phyloP scores from a whole-genome alignment of 1,140 invertebrate species.

The Drosophila repletoides region DNA sequence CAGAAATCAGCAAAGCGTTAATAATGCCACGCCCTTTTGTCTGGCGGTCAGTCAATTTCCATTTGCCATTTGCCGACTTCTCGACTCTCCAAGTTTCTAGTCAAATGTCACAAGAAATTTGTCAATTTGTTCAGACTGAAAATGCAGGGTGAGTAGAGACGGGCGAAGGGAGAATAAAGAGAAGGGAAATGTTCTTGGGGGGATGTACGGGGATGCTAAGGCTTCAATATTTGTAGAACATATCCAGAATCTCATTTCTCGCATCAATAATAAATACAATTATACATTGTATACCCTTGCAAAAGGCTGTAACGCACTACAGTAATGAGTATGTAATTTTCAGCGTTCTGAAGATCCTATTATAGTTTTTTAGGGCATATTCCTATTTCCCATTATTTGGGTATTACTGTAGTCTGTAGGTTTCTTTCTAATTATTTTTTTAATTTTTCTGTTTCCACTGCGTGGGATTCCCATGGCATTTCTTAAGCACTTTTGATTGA shows the following conservation, averaged over 20 bases:
- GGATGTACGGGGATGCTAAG: not conserved
- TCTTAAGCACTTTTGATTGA: not conserved
- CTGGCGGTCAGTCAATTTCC: slow-evolving; percentile 29
- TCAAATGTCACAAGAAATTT: slow-evolving; percentile 71
- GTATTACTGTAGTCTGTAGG: too few species aligned
- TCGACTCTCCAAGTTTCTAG: too few species aligned
- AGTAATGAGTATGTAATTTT: not conserved
- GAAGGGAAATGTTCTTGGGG: not conserved
- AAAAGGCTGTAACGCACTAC: too few species aligned
- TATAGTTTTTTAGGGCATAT: too few species aligned
- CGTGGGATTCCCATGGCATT: slow-evolving; percentile 14
- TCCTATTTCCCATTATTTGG: too few species aligned
- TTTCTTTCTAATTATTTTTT: not conserved
- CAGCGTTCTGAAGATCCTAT: too few species aligned
- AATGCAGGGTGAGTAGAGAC: not conserved
- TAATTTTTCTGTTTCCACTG: not conserved
- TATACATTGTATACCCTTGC: too few species aligned
- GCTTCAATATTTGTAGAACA: too few species aligned
- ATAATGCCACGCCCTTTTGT: slow-evolving; percentile 60
- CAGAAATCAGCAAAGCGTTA: slow-evolving; percentile 69
- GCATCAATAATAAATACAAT: too few species aligned
- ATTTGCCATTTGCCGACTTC: slow-evolving; percentile 34
- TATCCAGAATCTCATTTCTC: too few species aligned
- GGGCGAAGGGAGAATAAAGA: not conserved
- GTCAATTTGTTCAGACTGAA: slow-evolving; percentile 52